Conservation (phyloP, 2,113 vertebrate species). For the Laticauda colubrina region DNA sequence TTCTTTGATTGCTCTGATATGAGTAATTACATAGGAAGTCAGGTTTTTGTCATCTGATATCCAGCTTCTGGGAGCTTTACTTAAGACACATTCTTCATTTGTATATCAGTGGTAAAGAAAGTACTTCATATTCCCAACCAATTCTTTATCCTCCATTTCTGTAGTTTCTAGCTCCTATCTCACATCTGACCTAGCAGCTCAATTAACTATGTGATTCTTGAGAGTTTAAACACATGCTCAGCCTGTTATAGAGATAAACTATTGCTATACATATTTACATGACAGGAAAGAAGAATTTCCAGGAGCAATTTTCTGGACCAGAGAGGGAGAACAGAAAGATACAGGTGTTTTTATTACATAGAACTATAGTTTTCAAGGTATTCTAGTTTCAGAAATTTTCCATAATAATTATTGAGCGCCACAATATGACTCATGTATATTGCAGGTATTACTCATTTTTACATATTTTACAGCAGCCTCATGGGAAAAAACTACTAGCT, state of each 20-base stretch:
- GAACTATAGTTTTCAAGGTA: background rate
- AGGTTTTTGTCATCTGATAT: background rate
- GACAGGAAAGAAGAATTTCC: background rate
- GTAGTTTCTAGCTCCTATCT: conserved; percentile 49
- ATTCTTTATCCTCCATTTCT: background rate
- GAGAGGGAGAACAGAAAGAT: background rate
- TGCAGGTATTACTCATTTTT: background rate
- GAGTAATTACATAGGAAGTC: background rate
- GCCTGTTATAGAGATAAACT: conserved; percentile 69
- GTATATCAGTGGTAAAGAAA: conserved; percentile 74
- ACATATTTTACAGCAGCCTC: background rate
- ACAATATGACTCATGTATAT: background rate
- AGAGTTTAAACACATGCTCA: conserved; percentile 77
- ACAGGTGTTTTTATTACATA: background rate
- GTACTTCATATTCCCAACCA: conserved; percentile 3
- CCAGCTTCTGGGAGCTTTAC: background rate
- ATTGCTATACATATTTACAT: conserved; percentile 62
- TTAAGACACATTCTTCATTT: conserved; percentile 19
- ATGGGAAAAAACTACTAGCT: background rate
- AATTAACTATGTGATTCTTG: conserved; percentile 81
- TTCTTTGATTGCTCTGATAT: background rate
- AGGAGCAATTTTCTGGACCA: background rate
- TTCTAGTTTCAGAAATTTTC: background rate
- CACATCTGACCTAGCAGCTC: conserved; percentile 80
- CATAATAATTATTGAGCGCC: background rate